Conservation (phyloP, 1,140 invertebrate genomes). For the Eriosoma lanigerum region DNA sequence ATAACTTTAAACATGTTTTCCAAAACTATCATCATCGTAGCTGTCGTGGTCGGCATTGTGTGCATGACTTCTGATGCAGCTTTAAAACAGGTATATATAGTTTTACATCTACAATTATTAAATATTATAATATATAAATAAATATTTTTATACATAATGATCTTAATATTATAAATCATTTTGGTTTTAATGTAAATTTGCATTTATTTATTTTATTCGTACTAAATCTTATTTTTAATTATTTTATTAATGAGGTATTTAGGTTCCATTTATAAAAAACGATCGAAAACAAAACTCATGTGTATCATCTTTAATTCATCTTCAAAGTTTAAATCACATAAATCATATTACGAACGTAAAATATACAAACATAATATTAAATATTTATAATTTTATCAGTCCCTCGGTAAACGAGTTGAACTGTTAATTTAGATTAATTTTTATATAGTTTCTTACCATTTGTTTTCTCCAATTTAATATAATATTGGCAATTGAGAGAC, state of each 20-base stretch:
- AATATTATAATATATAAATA: not conserved
- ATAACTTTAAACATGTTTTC: constrained; percentile 11
- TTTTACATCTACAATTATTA: not conserved
- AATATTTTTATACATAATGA: not conserved
- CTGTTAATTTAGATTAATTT: too few species aligned
- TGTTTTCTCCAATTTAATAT: too few species aligned
- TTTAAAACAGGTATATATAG: constrained; percentile 22
- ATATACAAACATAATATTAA: too few species aligned
- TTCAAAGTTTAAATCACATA: too few species aligned
- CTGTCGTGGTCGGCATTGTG: not conserved
- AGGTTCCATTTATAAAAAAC: too few species aligned
- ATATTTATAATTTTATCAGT: too few species aligned
- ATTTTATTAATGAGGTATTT: not conserved
- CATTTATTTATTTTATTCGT: not conserved
- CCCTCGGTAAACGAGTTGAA: too few species aligned
- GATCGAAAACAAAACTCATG: too few species aligned
- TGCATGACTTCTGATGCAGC: not conserved
- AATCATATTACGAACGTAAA: too few species aligned
- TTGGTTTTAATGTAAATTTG: not conserved
- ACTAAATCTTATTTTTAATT: not conserved
- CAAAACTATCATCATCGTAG: not conserved
- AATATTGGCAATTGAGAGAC: too few species aligned
- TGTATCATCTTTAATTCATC: too few species aligned
- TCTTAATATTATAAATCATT: not conserved
- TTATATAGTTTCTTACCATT: too few species aligned